These are phyloP conservation scores for Equus quagga DNA, from an alignment of 2,113 vertebrate species.

Conservation along the genomic window DNA sequence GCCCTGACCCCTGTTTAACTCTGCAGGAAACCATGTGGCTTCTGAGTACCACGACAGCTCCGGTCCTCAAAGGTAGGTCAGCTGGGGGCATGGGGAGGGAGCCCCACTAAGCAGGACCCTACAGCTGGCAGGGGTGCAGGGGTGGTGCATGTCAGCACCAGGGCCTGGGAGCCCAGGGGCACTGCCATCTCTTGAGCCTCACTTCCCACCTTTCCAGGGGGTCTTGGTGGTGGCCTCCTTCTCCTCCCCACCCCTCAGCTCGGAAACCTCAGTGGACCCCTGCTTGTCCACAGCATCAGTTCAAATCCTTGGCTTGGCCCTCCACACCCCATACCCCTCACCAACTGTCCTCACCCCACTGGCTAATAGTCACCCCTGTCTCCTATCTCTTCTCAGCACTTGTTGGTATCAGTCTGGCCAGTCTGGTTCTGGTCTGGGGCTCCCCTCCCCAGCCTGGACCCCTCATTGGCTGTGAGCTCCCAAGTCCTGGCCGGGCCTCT, in stretches of 20 bases:
- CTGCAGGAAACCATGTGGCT: constrained; percentile 69
- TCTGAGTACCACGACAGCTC: neutral
- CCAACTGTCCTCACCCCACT: neutral
- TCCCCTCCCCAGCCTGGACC: neutral
- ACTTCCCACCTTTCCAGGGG: neutral
- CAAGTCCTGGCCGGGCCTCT: neutral
- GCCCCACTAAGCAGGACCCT: neutral
- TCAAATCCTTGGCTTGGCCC: neutral
- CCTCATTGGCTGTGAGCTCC: neutral
- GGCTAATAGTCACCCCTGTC: neutral
- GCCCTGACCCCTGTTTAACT: neutral
- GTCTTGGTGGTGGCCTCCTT: neutral
- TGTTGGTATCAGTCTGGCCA: neutral
- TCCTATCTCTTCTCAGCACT: neutral
- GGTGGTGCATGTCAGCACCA: neutral
- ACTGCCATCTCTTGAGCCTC: neutral
- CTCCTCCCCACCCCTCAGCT: neutral
- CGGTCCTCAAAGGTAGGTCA: constrained; percentile 82
- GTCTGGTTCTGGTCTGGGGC: neutral
- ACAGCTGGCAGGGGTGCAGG: neutral
- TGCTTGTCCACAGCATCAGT: neutral
- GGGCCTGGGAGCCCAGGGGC: neutral
- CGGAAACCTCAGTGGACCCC: neutral
- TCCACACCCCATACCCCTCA: neutral
- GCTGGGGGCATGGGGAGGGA: neutral